phyloP scores from a whole-genome alignment of 2,888 invertebrate species.

The Leptarthrus brevirostris region DNA sequence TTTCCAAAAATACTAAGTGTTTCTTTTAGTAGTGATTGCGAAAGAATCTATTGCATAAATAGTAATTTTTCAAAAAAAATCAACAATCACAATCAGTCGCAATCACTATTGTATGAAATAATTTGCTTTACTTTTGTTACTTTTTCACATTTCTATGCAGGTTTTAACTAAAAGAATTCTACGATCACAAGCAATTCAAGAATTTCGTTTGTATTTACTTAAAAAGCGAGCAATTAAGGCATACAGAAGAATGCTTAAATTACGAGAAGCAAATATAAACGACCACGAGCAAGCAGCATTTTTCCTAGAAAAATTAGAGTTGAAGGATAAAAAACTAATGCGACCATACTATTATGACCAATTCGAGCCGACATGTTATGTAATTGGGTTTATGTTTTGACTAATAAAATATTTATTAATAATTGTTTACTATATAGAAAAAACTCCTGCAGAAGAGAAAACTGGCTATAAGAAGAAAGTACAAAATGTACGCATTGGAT shows the following conservation, averaged over 20 bases:
- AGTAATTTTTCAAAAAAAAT: no score
- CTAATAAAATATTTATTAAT: not conserved
- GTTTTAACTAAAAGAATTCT: not conserved
- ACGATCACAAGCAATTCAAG: not conserved
- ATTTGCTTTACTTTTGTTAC: no score
- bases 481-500: slow-evolving; percentile 43
- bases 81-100: no score
- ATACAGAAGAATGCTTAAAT: not conserved
- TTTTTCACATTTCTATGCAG: no score
- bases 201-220: not conserved
- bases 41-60: no score
- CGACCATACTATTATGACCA: slow-evolving; percentile 43
- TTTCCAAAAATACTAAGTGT: no score
- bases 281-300: slow-evolving; percentile 18
- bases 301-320: slow-evolving; percentile 41
- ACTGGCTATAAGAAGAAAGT: slow-evolving; percentile 44
- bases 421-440: slow-evolving; percentile 21
- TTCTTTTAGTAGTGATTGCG: no score
- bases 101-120: no score
- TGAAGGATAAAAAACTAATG: slow-evolving; percentile 45
- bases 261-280: slow-evolving; percentile 4
- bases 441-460: slow-evolving; percentile 28
- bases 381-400: not conserved
- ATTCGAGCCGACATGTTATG: slow-evolving; percentile 13
- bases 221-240: slow-evolving; percentile 48